A percentile compares a stretch with the other conserved stretches of the same genome.
phyloP scores from a whole-genome alignment of 2,888 invertebrate species.

The Epinotia ramella region DNA sequence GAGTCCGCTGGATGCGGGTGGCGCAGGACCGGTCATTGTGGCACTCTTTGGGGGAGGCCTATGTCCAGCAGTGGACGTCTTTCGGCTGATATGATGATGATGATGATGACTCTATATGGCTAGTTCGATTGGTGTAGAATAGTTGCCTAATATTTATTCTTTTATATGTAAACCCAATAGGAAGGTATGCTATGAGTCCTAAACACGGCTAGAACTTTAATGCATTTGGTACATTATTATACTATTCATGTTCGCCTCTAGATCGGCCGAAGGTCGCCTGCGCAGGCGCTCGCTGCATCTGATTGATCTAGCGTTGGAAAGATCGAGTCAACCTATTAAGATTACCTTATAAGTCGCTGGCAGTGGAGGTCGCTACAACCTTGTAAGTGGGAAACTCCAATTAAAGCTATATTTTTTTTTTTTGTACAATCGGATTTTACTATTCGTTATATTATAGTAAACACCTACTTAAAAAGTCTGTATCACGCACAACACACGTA shows the following conservation, averaged over 20 bases:
- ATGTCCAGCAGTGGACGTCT: too few relatives aligned
- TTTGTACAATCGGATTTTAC: too few relatives aligned
- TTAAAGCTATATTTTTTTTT: background rate
- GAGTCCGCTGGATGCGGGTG: too few relatives aligned
- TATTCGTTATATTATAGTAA: background rate
- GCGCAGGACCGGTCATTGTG: too few relatives aligned
- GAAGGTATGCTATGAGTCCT: background rate
- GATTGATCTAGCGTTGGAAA: conserved; percentile 23
- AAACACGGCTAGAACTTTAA: background rate
- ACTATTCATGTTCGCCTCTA: conserved; percentile 16
- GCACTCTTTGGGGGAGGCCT: too few relatives aligned
- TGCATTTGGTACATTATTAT: conserved; percentile 5
- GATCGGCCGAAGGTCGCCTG: conserved; percentile 17
- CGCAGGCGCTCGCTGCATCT: conserved; percentile 24
- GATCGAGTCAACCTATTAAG: conserved; percentile 29
- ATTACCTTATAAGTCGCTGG: conserved; percentile 25
- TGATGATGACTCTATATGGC: too few relatives aligned
- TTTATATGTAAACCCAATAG: too few relatives aligned
- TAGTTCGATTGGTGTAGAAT: too few relatives aligned
- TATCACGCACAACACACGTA: too few relatives aligned
- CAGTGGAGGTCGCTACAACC: conserved; percentile 7
- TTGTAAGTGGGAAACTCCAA: conserved; percentile 7
- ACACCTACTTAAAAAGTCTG: background rate
- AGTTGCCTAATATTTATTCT: too few relatives aligned
- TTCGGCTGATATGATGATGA: too few relatives aligned